phyloP scores from a whole-genome alignment of 2,113 vertebrate species.

The Neomonachus schauinslandi region DNA sequence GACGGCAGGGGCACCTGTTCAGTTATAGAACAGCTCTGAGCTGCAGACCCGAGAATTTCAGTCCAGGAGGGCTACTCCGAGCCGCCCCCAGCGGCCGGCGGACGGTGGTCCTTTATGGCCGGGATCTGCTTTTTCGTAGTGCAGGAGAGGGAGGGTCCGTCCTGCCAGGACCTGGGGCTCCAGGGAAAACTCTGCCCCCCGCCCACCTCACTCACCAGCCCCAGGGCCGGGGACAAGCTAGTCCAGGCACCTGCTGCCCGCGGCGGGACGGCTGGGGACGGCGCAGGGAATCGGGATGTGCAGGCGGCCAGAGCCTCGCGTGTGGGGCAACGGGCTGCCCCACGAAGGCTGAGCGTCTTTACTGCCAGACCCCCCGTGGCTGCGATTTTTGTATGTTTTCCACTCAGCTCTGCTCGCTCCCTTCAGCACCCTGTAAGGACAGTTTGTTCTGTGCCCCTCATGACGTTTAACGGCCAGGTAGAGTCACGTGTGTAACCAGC shows the following conservation, averaged over 20 bases:
- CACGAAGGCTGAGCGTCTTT: neutral
- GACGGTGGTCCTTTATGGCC: neutral
- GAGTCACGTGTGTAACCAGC: neutral
- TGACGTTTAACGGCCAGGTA: neutral
- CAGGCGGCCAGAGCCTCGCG: neutral
- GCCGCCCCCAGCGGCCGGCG: neutral
- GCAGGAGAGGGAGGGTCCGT: neutral
- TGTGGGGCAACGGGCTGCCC: neutral
- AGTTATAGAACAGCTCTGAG: neutral
- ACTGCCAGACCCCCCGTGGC: neutral
- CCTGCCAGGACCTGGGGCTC: neutral
- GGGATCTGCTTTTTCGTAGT: neutral
- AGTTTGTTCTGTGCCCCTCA: neutral
- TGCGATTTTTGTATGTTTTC: neutral
- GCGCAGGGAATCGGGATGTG: accelerated
- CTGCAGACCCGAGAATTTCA: too few species aligned
- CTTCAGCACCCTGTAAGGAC: neutral
- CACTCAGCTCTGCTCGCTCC: neutral
- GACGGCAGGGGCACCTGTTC: neutral
- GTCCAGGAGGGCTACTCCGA: neutral
- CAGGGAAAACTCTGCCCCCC: neutral
- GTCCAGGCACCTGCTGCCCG: neutral
- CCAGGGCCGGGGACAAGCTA: neutral
- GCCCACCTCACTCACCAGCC: neutral
- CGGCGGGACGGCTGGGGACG: neutral